These are phyloP conservation scores for Nephrotoma guestfalica DNA, from an alignment of 2,888 invertebrate species.

Conservation along the genomic window DNA sequence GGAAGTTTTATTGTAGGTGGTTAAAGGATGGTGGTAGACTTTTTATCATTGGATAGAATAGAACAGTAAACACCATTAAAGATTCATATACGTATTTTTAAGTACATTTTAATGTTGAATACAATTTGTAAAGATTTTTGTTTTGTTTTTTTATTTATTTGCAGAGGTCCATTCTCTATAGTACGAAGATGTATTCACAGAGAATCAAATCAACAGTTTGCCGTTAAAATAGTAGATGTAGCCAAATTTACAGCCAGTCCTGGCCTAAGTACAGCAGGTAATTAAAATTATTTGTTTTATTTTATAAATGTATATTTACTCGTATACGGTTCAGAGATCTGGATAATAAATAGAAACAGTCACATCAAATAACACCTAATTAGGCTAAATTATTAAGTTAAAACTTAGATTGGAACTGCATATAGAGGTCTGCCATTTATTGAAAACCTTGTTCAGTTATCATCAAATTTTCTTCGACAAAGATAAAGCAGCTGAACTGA, in stretches of 20 bases:
- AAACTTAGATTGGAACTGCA: too few relatives aligned
- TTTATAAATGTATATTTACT: too few relatives aligned
- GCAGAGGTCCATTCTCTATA: slow-evolving; percentile 90
- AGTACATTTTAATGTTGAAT: not conserved
- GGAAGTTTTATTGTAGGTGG: not conserved
- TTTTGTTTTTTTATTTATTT: slow-evolving; percentile 19
- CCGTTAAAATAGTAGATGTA: slow-evolving; percentile 96
- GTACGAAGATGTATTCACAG: slow-evolving; percentile 90
- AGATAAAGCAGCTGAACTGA: too few relatives aligned
- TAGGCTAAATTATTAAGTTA: too few relatives aligned
- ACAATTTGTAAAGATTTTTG: not conserved
- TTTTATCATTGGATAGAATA: not conserved
- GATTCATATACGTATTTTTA: not conserved
- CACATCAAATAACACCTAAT: too few relatives aligned
- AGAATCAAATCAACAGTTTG: slow-evolving; percentile 89
- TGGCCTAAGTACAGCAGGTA: slow-evolving; percentile 91
- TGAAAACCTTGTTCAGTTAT: too few relatives aligned
- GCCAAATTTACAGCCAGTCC: slow-evolving; percentile 95
- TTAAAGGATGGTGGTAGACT: slow-evolving; percentile 2
- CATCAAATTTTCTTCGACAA: too few relatives aligned
- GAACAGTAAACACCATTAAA: not conserved
- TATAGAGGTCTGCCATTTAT: too few relatives aligned
- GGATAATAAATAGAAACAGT: too few relatives aligned
- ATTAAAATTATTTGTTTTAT: slow-evolving; percentile 16
- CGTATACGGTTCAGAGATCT: too few relatives aligned